phyloP scores from a whole-genome alignment of 2,113 vertebrate species.

The Actenoides lindsayi region DNA sequence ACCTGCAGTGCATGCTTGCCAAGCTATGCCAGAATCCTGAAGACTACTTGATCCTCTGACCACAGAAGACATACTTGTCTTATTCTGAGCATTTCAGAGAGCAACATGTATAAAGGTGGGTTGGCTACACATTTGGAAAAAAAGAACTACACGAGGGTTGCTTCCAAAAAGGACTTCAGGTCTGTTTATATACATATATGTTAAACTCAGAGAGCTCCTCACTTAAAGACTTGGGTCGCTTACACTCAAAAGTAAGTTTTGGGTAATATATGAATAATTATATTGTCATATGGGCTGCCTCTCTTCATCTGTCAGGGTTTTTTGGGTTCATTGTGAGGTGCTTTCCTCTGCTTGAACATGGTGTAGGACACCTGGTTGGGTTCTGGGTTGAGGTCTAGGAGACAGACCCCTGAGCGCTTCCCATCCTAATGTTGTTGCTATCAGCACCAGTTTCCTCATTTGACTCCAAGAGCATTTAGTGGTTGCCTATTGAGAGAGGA shows the following conservation, averaged over 20 bases:
- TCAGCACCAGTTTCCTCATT: not conserved
- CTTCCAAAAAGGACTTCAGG: not conserved
- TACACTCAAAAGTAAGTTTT: not conserved
- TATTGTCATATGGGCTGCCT: not conserved
- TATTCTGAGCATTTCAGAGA: not conserved
- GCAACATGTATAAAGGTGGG: not conserved
- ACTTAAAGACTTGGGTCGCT: not conserved
- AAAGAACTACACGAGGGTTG: not conserved
- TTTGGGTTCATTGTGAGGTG: rapidly evolving
- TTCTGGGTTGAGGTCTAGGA: not conserved
- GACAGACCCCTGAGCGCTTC: not conserved
- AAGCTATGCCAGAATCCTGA: not conserved
- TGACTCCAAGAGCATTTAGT: not conserved
- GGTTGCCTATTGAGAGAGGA: not conserved
- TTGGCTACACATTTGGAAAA: not conserved
- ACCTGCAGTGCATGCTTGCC: not conserved
- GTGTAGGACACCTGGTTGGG: rapidly evolving
- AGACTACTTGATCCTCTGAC: not conserved
- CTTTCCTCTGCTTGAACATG: not conserved
- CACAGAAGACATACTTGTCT: not conserved
- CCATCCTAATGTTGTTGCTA: not conserved
- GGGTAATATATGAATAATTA: not conserved
- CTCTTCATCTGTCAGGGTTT: not conserved
- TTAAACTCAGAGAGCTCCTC: not conserved
- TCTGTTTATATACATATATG: not conserved